Evolutionary conservation across 1,140 invertebrate genomes (phyloP), one percentile per base, ranked within the genome.

Genomic region (Euborellia annulipes): DNA sequence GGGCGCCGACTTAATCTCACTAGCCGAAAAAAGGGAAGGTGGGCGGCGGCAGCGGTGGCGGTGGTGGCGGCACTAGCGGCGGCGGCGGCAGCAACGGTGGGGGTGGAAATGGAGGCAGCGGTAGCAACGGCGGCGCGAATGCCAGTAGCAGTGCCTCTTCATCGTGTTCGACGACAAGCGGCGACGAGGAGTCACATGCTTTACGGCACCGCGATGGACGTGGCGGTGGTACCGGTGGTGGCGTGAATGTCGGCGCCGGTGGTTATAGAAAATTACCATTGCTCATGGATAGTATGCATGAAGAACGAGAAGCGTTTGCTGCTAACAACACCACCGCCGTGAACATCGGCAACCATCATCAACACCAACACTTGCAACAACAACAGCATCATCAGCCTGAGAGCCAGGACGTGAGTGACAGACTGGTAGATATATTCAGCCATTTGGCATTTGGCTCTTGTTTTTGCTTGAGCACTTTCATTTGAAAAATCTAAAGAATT

Each of bases 21-120:
- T 72, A 47, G 68, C 70, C 4, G 71, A 73, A 51, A 72, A n/a
- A 72, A 51, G 71, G 70, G 1, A 58, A 65, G 32, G 64, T 68
- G 22, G 68, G 66, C 7, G 54, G 53, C 63, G 49, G 52, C 62
- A 14, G 54, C 54, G 36, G 60, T 63, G 8, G 63, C 65, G 42
- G 41, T 54, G 18, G 58, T 59, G 27, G 58, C 56, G 16, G 60
- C 66, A 22, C 55, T 61, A 45, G 54, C 60, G 51, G 53, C 39
- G 19, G 44, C 58, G 14, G 49, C 54, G 54, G 53, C 63, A 49
- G 52, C 62, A 14, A 54, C 54, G 36, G 60, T 63, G 8, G 63
- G 65, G 42, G 41, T 54, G 18, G 58, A 59, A 23, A 58, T 56
- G 16, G 60, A 66, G 22, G 56, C 62, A 45, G 54, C 60, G 51